Percentiles rank a stretch among this genome's conserved stretches.
phyloP scores from a whole-genome alignment of 2,113 vertebrate species.

The Rhizomys pruinosus region DNA sequence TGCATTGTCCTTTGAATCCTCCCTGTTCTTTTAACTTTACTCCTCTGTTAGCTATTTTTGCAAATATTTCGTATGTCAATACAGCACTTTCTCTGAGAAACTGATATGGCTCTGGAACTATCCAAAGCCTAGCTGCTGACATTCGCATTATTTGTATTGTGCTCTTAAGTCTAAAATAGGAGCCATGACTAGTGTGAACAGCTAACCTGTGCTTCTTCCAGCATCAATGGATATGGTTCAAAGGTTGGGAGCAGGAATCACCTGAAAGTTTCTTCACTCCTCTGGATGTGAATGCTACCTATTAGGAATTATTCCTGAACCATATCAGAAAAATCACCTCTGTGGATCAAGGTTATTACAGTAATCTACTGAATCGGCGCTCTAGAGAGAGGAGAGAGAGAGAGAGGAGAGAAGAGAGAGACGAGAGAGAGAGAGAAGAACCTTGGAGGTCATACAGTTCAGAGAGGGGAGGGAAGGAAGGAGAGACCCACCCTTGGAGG shows the following conservation, averaged over 20 bases:
- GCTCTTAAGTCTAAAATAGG: not conserved
- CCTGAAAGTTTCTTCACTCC: not conserved
- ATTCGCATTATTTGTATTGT: not conserved
- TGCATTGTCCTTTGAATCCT: conserved; percentile 38
- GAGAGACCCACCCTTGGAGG: not conserved
- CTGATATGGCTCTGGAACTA: not conserved
- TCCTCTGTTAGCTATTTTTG: conserved; percentile 19
- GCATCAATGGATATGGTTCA: not conserved
- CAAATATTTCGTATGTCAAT: conserved; percentile 14
- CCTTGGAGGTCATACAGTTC: not conserved
- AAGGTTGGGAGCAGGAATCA: not conserved
- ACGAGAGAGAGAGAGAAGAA: too few species aligned
- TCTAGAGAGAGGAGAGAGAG: not conserved
- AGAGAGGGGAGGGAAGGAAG: too few species aligned
- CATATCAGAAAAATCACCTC: not conserved
- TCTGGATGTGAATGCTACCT: not conserved
- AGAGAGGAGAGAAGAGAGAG: too few species aligned
- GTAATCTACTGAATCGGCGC: too few species aligned
- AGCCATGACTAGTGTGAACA: not conserved
- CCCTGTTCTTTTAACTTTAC: conserved; percentile 23
- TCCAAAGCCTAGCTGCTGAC: not conserved
- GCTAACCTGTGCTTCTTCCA: not conserved
- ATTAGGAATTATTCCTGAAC: not conserved
- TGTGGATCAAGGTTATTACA: not conserved
- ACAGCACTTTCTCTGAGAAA: not conserved